Conservation (phyloP, 1,140 invertebrate species). For the Ceratosolen fusciceps region DNA sequence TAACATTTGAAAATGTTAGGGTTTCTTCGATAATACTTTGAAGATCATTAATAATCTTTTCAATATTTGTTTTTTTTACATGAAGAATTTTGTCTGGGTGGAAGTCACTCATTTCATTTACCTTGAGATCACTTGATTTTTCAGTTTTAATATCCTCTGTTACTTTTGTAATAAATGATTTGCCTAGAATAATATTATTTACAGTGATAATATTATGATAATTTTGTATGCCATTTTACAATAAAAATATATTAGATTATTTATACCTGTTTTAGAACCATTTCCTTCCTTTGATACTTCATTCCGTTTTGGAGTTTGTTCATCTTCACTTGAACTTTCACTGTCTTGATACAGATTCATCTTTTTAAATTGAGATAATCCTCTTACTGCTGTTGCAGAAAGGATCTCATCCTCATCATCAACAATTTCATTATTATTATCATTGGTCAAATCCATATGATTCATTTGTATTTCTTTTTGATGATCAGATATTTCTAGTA, state of each 20-base stretch:
- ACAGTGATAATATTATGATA: not conserved
- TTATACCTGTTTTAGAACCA: not conserved
- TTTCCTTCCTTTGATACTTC: not conserved
- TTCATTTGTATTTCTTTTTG: not conserved
- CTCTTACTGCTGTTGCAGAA: not conserved
- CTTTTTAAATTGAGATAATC: slow-evolving; percentile 26
- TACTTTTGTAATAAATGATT: too few species aligned
- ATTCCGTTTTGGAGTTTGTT: not conserved
- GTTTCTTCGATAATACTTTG: slow-evolving; percentile 12
- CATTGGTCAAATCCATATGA: not conserved
- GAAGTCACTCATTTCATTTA: not conserved
- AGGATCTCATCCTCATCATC: slow-evolving; percentile 7
- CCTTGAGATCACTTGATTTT: not conserved
- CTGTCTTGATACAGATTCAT: slow-evolving; percentile 14
- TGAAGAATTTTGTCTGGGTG: not conserved
- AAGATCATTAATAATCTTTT: too few species aligned
- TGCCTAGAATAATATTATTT: too few species aligned
- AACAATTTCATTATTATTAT: not conserved
- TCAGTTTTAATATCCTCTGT: not conserved
- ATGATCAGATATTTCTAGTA: not conserved
- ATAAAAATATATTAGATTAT: not conserved
- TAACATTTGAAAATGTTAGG: slow-evolving; percentile 1
- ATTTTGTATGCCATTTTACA: not conserved
- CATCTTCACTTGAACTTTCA: slow-evolving; percentile 40
- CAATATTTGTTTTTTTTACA: too few species aligned